A percentile compares a stretch with the other conserved stretches of the same genome.
Conservation (phyloP, 2,113 vertebrate genomes). For the Larimichthys polyactis region DNA sequence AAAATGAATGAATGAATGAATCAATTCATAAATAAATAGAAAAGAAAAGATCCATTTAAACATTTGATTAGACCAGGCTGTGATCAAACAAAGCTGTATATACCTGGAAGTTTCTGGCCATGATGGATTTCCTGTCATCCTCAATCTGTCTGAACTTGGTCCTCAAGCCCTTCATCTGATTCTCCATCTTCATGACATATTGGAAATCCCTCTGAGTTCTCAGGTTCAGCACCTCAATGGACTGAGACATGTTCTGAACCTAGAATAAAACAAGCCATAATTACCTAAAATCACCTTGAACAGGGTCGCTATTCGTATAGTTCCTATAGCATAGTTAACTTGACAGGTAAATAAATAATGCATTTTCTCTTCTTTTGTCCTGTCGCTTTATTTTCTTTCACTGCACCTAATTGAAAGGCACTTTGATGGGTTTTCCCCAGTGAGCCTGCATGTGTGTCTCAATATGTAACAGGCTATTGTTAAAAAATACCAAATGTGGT, state of each 20-base stretch:
- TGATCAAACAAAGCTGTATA: slow-evolving; percentile 9
- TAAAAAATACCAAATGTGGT: slow-evolving; percentile 17
- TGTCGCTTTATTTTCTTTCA: background rate
- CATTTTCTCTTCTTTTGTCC: background rate
- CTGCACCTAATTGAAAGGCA: slow-evolving; percentile 44
- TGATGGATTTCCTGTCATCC: slow-evolving; percentile 95
- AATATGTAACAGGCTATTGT: slow-evolving; percentile 21
- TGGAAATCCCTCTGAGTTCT: slow-evolving; percentile 99
- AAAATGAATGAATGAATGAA: no score
- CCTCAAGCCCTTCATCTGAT: slow-evolving; percentile 97
- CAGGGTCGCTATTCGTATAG: background rate
- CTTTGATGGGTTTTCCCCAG: slow-evolving; percentile 32
- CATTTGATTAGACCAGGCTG: background rate
- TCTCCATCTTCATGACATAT: slow-evolving; percentile 99
- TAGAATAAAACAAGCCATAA: slow-evolving; percentile 67
- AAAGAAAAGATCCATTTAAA: slow-evolving; percentile 4
- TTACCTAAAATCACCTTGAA: background rate
- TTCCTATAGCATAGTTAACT: background rate
- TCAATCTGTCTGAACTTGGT: slow-evolving; percentile 97
- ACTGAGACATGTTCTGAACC: slow-evolving; percentile 99
- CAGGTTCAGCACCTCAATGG: slow-evolving; percentile 97
- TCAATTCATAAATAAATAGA: background rate
- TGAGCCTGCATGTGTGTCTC: slow-evolving; percentile 21
- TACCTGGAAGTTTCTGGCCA: slow-evolving; percentile 98
- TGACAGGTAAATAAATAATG: background rate